Evolutionary conservation across 2,113 vertebrate genomes (phyloP).

Genomic region (Mastomys coucha): DNA sequence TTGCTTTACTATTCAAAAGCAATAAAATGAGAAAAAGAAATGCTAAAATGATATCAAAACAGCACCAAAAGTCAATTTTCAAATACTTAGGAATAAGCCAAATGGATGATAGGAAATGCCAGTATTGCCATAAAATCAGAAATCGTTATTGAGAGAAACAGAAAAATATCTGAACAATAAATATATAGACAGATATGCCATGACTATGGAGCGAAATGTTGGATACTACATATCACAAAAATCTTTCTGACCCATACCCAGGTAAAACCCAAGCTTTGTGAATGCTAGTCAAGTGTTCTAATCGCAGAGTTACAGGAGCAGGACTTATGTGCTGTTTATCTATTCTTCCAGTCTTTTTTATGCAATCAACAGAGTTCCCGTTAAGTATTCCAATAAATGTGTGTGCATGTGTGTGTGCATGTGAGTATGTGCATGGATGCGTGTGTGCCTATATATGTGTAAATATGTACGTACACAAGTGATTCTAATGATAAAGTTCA

Average conservation of each 20-base stretch:
- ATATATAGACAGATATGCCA: background rate
- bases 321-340: no score
- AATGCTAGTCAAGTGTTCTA: background rate
- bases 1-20: background rate
- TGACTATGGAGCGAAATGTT: background rate
- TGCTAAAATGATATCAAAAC: background rate
- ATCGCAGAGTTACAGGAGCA: background rate
- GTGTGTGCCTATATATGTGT: no score
- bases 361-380: background rate
- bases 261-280: background rate
- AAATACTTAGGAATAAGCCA: background rate
- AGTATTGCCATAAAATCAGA: background rate
- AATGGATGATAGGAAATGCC: conserved; percentile 8
- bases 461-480: no score
- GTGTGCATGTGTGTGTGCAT: background rate
- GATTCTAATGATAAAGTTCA: conserved; percentile 11
- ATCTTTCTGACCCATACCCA: background rate
- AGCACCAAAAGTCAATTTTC: background rate
- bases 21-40: conserved; percentile 38
- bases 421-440: background rate
- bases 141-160: conserved; percentile 39
- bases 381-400: background rate
- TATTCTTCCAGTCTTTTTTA: background rate
- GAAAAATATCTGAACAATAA: conserved; percentile 5
- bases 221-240: background rate